Base-by-base conservation (phyloP, 2,888 invertebrate species). In the Hedychridium roseum region DNA sequence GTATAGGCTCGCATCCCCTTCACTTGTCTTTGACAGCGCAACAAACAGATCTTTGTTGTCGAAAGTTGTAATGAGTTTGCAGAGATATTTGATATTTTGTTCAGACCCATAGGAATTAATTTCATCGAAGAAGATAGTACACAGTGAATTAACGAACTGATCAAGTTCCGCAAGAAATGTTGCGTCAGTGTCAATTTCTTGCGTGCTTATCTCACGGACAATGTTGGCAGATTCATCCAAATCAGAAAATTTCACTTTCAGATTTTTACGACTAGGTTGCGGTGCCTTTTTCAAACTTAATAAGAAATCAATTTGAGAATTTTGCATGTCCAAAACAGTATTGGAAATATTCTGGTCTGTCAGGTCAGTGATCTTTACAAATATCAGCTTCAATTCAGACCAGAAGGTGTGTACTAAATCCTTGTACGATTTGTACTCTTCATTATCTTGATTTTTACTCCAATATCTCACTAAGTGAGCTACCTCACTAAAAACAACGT, bases 51-150 rank as follows among this genome's bases (percentile, higher is more conserved):
- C 74, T 9, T 74, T 65, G 39, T 82, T 82, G 35, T 84, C 83
- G 61, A 87, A 88, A 64, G 85, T 82, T 23, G 79, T 71, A 1
- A 87, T 74, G 3, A 90, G 67, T 5, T 81, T 78, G 35, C 82
- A 79, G 2, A 89, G 64, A 39, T 85, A 81, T 5, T 80, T 74
- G 17, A 86, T 81, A 2, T 80, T 78, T 1, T 80, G 78, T 1
- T 80, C 72, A 41, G 44, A 49, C 2, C 81, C 78, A 15, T 79
- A 77, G 5, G 74, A 68, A 2, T 76, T 74, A 0, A 85, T 83
- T 43, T 82, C 82, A n/a, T 81, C 80, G 9, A 89, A 80, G 68
- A 87, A 88, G 9, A 80, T 77, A 2, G 79, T 70, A 55, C 84
- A 84, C 0, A 83, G 64, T 12, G 71, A 79, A 41, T 81, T 79